Base-by-base conservation (phyloP, 2,888 invertebrate species). In the Conops quadrifasciatus region DNA sequence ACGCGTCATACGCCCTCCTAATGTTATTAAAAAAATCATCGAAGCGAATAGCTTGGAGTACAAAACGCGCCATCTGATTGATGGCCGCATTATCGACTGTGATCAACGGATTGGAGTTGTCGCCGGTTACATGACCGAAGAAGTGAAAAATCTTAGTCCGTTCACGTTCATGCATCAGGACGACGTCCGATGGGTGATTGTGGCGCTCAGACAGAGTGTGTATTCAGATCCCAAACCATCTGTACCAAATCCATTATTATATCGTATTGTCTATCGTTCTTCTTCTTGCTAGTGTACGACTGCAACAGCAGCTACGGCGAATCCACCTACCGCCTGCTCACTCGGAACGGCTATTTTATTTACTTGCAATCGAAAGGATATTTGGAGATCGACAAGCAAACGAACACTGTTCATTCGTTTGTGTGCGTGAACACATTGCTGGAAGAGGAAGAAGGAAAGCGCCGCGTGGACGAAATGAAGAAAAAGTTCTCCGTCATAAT, bases 81-180 rank as follows among this genome's bases (percentile, higher is more conserved):
- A 96, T 87, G 96, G 96, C 0, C 90, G 93, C 62, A 95, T 97
- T 76, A 91, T 96, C 65, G 94, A 93, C 82, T 94, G 94, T 83
- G 97, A 97, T 84, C 96, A 96, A 83, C 91, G 95, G 81, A 95
- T 96, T 81, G 94, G 96, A 9, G 87, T 94, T 72, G 92, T 96
- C 16, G 93, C 94, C 69, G 96, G 96, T 2, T 95, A 95, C 82
- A 91, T 96, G 91, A 92, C 93, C 15, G 92, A 93, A 77, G 96
- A 97, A 87, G 93, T 96, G 1, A 90, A 92, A 13, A 95, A 95
- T n/a, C 88, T 91, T 72, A 94, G 93, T 75, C 95, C 95, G 13
- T 97, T 96, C 85, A 90, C 91, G 70, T 95, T 93, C 83, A 96
- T 97, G 92, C 94, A 94, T 85, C 90, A 91, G 82, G 94, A 95